Base-by-base conservation (phyloP, 2,797 vertebrate genomes). In the Alectoris magna region DNA sequence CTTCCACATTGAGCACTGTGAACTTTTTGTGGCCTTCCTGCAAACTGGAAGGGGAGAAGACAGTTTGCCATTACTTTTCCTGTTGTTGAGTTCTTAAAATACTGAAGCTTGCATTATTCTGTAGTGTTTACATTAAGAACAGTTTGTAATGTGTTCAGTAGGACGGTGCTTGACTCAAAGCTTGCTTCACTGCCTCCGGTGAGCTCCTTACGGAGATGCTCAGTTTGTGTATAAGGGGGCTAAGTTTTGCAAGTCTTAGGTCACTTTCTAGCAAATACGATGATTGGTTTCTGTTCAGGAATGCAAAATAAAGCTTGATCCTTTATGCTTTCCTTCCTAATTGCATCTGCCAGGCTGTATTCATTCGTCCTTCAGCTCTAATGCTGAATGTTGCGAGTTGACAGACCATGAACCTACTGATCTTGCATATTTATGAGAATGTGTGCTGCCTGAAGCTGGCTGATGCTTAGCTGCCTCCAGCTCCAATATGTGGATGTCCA, bases 391-490 rank as follows among this genome's bases (percentile, higher is more conserved):
- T 55, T n/a, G 27, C 10, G 16, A 78, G 72, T 8, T 48, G 56
- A 12, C 49, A 38, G 49, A 64, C 18, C 0, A 0, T 29, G 44
- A 59, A 34, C 10, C 38, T 0, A 1, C n/a, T 49, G 36, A 12
- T 17, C 29, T 38, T 7, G 5, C n/a, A 1, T 23, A 24, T 7
- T 43, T 62, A 36, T 17, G 48, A 16, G n/a, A 67, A 60, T 3
- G 23, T 31, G 36, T 23, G 3, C 1, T 27, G 46, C 53, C 46
- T 41, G n/a, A 26, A 67, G 19, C 53, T 46, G 14, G 9, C 43
- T 41, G 43, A 38, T 0, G 2, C 31, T 31, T 41, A 5, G 9
- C 4, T 1, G 0, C 21, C 15, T 49, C 36, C 26, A 64, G 10
- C 36, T 9, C 1, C 36, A 26, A 22, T 43, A 7, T 29, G 4